Evolutionary conservation across 2,113 vertebrate genomes (phyloP).

Genomic region (Neoarius graeffei): DNA sequence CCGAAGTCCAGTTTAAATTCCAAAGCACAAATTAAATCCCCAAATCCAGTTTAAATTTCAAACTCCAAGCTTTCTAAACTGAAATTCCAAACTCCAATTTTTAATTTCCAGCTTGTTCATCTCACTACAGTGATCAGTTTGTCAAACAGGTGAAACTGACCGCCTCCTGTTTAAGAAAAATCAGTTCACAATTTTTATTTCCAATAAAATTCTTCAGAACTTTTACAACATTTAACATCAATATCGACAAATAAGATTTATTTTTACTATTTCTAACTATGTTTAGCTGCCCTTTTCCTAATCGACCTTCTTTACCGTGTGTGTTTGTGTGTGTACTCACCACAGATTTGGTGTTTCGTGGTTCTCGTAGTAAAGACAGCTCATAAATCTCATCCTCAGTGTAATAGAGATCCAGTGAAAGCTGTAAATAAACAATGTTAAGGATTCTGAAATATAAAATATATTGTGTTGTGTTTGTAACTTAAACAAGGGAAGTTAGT

Average conservation of each 20-base stretch:
- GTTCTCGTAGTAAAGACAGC: conserved; percentile 91
- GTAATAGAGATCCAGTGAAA: conserved; percentile 96
- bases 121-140: no score
- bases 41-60: not conserved
- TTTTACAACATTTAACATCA: no score
- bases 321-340: conserved; percentile 57
- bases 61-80: no score
- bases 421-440: conserved; percentile 66
- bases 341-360: conserved; percentile 88
- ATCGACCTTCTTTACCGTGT: not conserved
- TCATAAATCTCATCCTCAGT: conserved; percentile 98
- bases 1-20: not conserved
- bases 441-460: not conserved
- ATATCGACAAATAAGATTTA: not conserved
- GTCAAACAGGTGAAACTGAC: no score
- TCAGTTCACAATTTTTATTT: no score
- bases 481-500: not conserved
- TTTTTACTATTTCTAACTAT: not conserved
- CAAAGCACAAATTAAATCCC: not conserved
- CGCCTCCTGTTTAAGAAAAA: no score
- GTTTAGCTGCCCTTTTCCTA: not conserved
- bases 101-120: not conserved
- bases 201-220: no score
- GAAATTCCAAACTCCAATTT: not conserved
- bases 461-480: not conserved